Conservation (phyloP, 2,797 vertebrate species). For the Sitta carolinensis region DNA sequence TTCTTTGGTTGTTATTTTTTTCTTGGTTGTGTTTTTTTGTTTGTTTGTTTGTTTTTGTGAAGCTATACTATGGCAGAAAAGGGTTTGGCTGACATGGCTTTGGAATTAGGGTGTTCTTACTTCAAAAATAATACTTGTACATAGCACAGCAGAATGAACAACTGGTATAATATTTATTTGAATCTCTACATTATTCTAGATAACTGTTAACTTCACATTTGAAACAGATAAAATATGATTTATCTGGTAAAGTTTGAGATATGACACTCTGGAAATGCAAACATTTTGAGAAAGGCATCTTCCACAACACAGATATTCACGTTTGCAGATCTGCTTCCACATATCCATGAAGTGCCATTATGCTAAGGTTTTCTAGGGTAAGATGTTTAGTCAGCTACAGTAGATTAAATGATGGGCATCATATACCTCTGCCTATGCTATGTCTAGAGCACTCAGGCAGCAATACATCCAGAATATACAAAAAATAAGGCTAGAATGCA, state of each 20-base stretch:
- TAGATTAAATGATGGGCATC: background rate
- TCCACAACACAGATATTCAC: background rate
- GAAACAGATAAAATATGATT: background rate
- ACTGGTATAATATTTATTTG: background rate
- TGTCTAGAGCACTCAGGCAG: background rate
- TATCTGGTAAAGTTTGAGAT: background rate
- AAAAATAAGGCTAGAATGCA: background rate
- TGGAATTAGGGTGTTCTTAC: background rate
- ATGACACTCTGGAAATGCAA: background rate
- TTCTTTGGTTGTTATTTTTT: background rate
- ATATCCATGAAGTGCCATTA: background rate
- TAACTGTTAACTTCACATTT: background rate
- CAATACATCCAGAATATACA: background rate
- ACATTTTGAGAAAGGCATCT: background rate
- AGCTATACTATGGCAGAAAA: background rate
- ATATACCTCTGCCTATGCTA: background rate
- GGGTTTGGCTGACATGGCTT: background rate
- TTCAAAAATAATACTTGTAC: background rate
- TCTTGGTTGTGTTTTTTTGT: accelerated
- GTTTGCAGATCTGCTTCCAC: background rate
- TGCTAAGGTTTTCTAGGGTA: background rate
- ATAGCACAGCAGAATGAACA: background rate
- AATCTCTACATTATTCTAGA: background rate
- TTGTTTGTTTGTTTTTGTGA: background rate
- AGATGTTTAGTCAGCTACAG: background rate